A percentile compares a stretch with the other conserved stretches of the same genome.
Conservation (phyloP, 2,797 vertebrate genomes). For the Setipinna tenuifilis region DNA sequence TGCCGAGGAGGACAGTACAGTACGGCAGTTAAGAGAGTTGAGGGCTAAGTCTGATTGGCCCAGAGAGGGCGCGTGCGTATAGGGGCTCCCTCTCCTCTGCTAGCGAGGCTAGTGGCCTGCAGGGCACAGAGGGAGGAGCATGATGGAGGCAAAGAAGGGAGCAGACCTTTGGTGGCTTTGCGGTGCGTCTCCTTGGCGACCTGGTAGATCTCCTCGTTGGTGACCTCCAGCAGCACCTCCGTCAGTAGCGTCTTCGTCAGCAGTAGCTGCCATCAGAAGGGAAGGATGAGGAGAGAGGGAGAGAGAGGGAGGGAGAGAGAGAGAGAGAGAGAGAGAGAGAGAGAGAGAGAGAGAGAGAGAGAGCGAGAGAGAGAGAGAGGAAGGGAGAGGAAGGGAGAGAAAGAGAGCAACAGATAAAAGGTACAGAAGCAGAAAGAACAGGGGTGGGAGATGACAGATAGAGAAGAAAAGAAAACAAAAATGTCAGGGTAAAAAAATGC, state of each 20-base stretch:
- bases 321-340: neutral
- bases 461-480: no score
- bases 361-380: neutral
- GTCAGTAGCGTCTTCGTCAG: constrained; percentile 97
- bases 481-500: no score
- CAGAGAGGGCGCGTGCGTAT: no score
- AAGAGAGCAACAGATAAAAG: neutral
- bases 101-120: neutral
- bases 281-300: neutral
- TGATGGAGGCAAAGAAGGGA: constrained; percentile 53
- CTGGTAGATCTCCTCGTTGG: constrained; percentile 94
- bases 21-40: neutral
- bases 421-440: neutral
- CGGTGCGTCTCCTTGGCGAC: constrained; percentile 93
- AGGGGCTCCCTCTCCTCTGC: constrained; percentile 54
- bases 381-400: neutral
- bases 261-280: constrained; percentile 79
- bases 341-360: neutral
- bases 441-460: no score
- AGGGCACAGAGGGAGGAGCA: neutral
- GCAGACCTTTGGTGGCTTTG: constrained; percentile 98
- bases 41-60: neutral
- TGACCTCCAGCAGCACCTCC: constrained; percentile 96
- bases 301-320: neutral
- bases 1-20: neutral